Evolutionary conservation across 1,140 invertebrate species (phyloP).

Genomic region (Platyscapa corneri): DNA sequence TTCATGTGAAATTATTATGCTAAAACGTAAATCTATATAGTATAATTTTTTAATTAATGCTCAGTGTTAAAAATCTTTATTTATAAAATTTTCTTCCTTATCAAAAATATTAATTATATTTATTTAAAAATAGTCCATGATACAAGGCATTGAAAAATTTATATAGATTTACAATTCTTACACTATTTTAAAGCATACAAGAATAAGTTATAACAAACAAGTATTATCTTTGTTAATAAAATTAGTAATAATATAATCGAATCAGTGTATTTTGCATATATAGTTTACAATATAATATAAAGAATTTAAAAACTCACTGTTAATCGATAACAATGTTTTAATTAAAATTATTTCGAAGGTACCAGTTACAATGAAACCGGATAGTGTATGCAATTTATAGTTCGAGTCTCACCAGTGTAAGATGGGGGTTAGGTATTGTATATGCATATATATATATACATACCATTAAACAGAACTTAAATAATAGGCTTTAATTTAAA

Average conservation of each 20-base stretch:
- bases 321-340: background rate
- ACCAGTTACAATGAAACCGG: background rate
- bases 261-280: background rate
- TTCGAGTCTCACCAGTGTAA: background rate
- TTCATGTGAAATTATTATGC: background rate
- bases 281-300: background rate
- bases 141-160: background rate
- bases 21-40: background rate
- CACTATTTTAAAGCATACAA: background rate
- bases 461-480: too few species aligned
- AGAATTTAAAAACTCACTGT: background rate
- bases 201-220: background rate
- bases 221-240: background rate
- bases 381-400: background rate
- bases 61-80: background rate
- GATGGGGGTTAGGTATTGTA: background rate
- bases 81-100: background rate
- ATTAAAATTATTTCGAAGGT: background rate
- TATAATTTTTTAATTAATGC: background rate
- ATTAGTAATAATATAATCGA: background rate
- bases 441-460: background rate
- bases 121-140: background rate
- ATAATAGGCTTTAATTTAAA: too few species aligned
- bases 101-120: background rate
- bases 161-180: background rate